These are phyloP conservation scores for Boloria selene DNA, from an alignment of 2,888 invertebrate genomes.

Conservation along the genomic window DNA sequence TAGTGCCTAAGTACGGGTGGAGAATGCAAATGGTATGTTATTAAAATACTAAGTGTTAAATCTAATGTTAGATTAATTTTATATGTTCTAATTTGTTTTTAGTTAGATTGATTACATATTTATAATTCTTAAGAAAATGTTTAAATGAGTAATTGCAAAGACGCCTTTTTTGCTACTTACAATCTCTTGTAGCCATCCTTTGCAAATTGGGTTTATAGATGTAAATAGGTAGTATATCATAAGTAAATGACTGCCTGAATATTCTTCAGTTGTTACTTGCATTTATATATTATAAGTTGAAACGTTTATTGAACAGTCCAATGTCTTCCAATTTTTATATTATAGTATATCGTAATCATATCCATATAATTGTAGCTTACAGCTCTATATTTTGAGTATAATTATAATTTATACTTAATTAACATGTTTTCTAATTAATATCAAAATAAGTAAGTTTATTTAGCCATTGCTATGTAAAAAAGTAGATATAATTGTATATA, in stretches of 20 bases:
- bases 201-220: too few species aligned
- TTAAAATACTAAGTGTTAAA: slow-evolving; percentile 37
- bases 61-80: slow-evolving; percentile 25
- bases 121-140: not conserved
- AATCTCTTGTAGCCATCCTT: too few species aligned
- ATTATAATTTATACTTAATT: slow-evolving; percentile 7
- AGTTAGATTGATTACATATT: slow-evolving; percentile 34
- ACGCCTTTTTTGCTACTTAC: too few species aligned
- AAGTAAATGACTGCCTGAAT: too few species aligned
- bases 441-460: slow-evolving; percentile 16
- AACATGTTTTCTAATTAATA: slow-evolving; percentile 9
- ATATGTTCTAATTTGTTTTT: slow-evolving; percentile 24
- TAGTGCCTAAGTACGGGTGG: slow-evolving; percentile 62
- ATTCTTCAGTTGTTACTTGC: slow-evolving; percentile 25
- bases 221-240: too few species aligned
- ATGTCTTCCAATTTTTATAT: slow-evolving; percentile 46
- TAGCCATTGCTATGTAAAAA: slow-evolving; percentile 25
- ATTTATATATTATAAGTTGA: slow-evolving; percentile 36
- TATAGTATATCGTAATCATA: slow-evolving; percentile 14
- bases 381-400: slow-evolving; percentile 1
- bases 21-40: slow-evolving; percentile 44
- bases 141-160: too few species aligned
- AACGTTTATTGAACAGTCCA: slow-evolving; percentile 41
- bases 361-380: slow-evolving; percentile 24
- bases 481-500: slow-evolving; percentile 55